These are phyloP conservation scores for Chaetogeoica ovagalla DNA, from an alignment of 2,888 invertebrate species.

Conservation along the genomic window DNA sequence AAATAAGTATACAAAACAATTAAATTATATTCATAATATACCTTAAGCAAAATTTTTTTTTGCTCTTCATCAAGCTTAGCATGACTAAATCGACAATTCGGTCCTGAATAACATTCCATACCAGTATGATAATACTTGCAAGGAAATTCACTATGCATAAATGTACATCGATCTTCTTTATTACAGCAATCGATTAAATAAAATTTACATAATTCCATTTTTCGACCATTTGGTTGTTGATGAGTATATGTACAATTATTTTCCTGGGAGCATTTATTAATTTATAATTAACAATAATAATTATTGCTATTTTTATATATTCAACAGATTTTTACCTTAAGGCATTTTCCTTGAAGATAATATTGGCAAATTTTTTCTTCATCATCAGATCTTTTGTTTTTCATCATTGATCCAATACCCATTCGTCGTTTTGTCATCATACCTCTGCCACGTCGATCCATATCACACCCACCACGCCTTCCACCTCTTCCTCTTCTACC, in stretches of 20 bases:
- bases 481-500: conserved; percentile 60
- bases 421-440: conserved; percentile 34
- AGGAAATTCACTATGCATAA: conserved; percentile 96
- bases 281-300: conserved; percentile 1
- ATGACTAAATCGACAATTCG: conserved; percentile 91
- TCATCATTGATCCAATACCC: conserved; percentile 56
- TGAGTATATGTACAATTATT: conserved; percentile 87
- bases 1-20: too few relatives aligned
- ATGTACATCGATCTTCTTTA: conserved; percentile 92
- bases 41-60: conserved; percentile 59
- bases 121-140: conserved; percentile 97
- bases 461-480: conserved; percentile 63
- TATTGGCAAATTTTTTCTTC: conserved; percentile 77
- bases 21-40: not conserved
- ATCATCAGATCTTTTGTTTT: conserved; percentile 53
- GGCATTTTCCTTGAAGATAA: conserved; percentile 87
- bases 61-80: conserved; percentile 81
- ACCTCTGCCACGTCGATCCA: conserved; percentile 63
- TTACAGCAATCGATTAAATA: conserved; percentile 94
- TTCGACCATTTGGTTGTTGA: conserved; percentile 77
- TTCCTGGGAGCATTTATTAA: conserved; percentile 62
- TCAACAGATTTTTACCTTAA: conserved; percentile 62
- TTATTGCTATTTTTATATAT: not conserved
- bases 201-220: conserved; percentile 94
- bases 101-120: conserved; percentile 74